These are phyloP conservation scores for Molothrus aeneus DNA, from an alignment of 2,797 vertebrate species.

Conservation along the genomic window DNA sequence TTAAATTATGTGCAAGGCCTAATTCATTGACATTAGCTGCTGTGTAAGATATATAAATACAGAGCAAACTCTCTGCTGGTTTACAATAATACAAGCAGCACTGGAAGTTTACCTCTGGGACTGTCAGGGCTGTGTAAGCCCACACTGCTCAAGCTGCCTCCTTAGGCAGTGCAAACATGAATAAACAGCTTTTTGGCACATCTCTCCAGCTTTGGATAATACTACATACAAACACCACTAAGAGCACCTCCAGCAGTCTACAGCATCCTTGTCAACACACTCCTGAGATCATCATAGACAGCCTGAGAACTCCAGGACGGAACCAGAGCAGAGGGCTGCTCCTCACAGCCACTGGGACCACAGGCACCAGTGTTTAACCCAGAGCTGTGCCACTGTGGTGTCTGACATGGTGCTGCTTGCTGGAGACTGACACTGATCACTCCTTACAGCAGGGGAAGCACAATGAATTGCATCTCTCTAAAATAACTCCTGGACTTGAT, in stretches of 20 bases:
- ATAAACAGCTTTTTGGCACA: background rate
- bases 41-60: background rate
- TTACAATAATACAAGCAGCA: background rate
- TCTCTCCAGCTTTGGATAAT: background rate
- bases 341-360: background rate
- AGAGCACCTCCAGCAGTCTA: background rate
- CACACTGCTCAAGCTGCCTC: background rate
- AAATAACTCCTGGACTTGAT: background rate
- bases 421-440: background rate
- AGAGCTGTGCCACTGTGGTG: accelerated
- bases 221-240: background rate
- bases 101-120: background rate
- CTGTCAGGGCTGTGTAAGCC: background rate
- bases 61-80: background rate
- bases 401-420: background rate
- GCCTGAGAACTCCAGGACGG: background rate
- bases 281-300: background rate
- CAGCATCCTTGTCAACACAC: background rate
- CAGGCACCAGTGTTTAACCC: background rate
- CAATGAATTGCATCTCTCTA: accelerated
- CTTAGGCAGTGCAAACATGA: background rate
- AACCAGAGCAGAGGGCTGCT: background rate
- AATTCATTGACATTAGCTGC: conserved; percentile 7
- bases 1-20: background rate
- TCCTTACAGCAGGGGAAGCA: background rate